Conservation (phyloP, 2,797 vertebrate genomes). For the Tadarida brasiliensis region DNA sequence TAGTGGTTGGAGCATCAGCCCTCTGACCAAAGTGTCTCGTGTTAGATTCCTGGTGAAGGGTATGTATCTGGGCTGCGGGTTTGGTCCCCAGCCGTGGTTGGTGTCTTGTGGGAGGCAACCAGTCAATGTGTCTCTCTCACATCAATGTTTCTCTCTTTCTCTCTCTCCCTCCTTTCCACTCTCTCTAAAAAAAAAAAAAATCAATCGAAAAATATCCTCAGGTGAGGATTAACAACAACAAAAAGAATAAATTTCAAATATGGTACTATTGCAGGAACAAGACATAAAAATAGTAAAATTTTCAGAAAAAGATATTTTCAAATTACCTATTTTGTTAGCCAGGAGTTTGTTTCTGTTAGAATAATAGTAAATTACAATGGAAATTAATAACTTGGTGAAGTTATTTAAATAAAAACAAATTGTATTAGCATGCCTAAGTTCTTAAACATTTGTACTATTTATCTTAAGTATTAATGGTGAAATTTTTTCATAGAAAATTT, state of each 20-base stretch:
- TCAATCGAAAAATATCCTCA: too few relatives aligned
- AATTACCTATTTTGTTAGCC: conserved; percentile 42
- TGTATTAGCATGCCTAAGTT: neutral
- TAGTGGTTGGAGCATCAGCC: too few relatives aligned
- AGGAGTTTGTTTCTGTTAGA: conserved; percentile 50
- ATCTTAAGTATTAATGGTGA: conserved; percentile 49
- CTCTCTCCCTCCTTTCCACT: too few relatives aligned
- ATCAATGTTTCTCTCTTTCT: too few relatives aligned
- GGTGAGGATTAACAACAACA: too few relatives aligned
- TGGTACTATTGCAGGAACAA: neutral
- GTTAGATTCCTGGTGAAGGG: too few relatives aligned
- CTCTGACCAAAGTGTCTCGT: too few relatives aligned
- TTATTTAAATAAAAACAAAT: conserved; percentile 29
- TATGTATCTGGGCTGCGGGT: too few relatives aligned
- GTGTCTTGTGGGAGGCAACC: too few relatives aligned
- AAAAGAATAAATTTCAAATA: conserved; percentile 40
- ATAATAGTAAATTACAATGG: conserved; percentile 1
- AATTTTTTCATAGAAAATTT: conserved; percentile 47
- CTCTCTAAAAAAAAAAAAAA: too few relatives aligned
- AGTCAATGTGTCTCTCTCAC: too few relatives aligned
- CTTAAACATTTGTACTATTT: conserved; percentile 42
- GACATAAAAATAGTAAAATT: conserved; percentile 37
- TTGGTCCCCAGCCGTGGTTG: too few relatives aligned
- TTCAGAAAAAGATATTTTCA: neutral
- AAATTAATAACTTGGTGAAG: conserved; percentile 37